Evolutionary conservation across 2,797 vertebrate genomes (phyloP).

Genomic region (Sebastolobus alascanus): DNA sequence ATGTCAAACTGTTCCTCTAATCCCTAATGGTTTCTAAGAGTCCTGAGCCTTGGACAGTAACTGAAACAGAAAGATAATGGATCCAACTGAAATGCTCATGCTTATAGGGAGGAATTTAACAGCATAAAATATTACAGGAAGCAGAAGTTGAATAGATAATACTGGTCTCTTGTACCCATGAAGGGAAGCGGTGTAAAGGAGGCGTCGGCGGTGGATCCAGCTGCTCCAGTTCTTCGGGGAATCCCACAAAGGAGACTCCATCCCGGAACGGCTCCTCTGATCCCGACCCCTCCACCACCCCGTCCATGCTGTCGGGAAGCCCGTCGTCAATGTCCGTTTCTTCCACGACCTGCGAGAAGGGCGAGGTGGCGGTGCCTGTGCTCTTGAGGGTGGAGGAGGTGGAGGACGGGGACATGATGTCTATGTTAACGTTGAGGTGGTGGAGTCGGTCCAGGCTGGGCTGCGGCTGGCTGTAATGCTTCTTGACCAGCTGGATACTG

Average conservation of each 20-base stretch:
- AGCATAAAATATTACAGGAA: neutral
- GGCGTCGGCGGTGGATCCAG: slow-evolving; percentile 91
- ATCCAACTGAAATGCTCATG: neutral
- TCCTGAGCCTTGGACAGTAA: neutral
- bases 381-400: slow-evolving; percentile 75
- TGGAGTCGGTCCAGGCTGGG: slow-evolving; percentile 82
- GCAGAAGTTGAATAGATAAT: neutral
- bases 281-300: slow-evolving; percentile 71
- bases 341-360: slow-evolving; percentile 88
- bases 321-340: slow-evolving; percentile 80
- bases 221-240: slow-evolving; percentile 77
- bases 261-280: slow-evolving; percentile 53
- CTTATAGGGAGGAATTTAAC: neutral
- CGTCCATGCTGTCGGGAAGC: slow-evolving; percentile 81
- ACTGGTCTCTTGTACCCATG: slow-evolving; percentile 88
- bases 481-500: slow-evolving; percentile 92
- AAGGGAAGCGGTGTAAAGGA: slow-evolving; percentile 93
- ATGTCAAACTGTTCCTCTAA: neutral
- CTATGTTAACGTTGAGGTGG: slow-evolving; percentile 81
- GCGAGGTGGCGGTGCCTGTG: slow-evolving; percentile 58
- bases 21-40: neutral
- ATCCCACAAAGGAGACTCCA: slow-evolving; percentile 66
- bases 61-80: neutral
- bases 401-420: slow-evolving; percentile 83
- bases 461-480: slow-evolving; percentile 94